Percentiles rank a stretch among this genome's conserved stretches.
These are phyloP conservation scores for Nycticorax nycticorax DNA, from an alignment of 2,113 vertebrate species.

Conservation along the genomic window DNA sequence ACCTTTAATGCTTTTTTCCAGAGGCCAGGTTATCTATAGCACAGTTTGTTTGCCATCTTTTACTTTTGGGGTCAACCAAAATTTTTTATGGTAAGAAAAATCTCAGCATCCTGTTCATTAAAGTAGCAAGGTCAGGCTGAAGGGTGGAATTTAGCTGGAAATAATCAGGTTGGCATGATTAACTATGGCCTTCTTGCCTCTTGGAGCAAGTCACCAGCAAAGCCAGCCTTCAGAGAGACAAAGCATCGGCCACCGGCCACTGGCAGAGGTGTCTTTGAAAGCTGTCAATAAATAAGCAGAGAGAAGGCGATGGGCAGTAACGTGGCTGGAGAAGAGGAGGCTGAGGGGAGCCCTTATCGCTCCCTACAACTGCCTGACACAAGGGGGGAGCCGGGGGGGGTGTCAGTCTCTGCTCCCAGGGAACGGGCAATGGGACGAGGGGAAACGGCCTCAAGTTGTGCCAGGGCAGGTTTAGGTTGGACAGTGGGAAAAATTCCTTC, in stretches of 20 bases:
- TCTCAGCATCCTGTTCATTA: neutral
- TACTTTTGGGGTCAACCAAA: conserved; percentile 3
- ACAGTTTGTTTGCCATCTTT: neutral
- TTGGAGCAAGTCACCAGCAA: rapidly evolving
- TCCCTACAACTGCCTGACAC: too few species aligned
- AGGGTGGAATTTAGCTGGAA: conserved; percentile 1
- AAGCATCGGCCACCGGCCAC: rapidly evolving
- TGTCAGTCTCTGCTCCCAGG: too few species aligned
- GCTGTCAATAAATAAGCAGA: rapidly evolving
- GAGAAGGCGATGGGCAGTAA: rapidly evolving
- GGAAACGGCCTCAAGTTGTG: too few species aligned
- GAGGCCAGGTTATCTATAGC: neutral
- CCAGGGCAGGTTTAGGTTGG: too few species aligned
- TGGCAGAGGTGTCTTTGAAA: neutral
- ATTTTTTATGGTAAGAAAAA: conserved; percentile 14
- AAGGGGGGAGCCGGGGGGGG: too few species aligned
- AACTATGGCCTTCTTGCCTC: neutral
- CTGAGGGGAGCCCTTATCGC: too few species aligned
- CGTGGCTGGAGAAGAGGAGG: too few species aligned
- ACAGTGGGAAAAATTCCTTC: too few species aligned
- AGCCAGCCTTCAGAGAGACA: neutral
- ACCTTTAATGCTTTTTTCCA: neutral
- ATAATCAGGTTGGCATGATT: neutral
- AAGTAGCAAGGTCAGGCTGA: neutral
- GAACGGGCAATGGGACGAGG: too few species aligned